A percentile compares a stretch with the other conserved stretches of the same genome.
Conservation (phyloP, 2,888 invertebrate genomes). For the Ctena decussata region DNA sequence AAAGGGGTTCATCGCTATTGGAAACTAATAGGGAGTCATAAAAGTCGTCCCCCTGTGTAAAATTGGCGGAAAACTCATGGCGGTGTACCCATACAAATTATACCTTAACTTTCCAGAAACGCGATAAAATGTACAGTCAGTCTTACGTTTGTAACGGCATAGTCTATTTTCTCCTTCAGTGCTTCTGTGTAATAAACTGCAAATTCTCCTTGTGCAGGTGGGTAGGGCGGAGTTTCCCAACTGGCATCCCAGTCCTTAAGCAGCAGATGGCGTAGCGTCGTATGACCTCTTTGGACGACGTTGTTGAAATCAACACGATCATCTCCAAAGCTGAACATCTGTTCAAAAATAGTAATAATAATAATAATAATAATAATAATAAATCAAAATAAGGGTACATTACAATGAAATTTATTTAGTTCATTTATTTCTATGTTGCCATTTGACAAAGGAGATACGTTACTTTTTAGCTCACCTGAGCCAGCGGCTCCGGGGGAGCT, state of each 20-base stretch:
- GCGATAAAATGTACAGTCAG: not conserved
- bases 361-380: no score
- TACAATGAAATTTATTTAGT: no score
- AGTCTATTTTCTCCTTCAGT: conserved; percentile 1
- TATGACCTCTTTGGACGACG: conserved; percentile 36
- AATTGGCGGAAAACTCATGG: no score
- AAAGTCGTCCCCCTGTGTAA: no score
- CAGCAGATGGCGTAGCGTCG: conserved; percentile 26
- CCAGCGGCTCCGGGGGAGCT: no score
- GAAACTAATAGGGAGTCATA: no score
- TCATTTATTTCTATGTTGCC: no score
- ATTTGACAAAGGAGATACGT: no score
- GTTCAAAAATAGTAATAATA: not conserved
- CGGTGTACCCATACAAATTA: no score
- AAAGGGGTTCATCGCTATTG: no score
- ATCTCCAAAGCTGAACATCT: conserved; percentile 46
- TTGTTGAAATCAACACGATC: conserved; percentile 33
- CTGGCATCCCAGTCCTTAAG: conserved; percentile 37
- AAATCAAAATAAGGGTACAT: not conserved
- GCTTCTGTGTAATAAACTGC: conserved; percentile 15
- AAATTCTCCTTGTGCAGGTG: conserved; percentile 36
- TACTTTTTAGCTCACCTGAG: no score
- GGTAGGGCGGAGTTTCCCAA: conserved; percentile 37
- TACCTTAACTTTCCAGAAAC: no score
- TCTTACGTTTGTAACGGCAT: conserved; percentile 21